phyloP scores from a whole-genome alignment of 2,888 invertebrate genomes.

The Temnothorax unifasciatus region DNA sequence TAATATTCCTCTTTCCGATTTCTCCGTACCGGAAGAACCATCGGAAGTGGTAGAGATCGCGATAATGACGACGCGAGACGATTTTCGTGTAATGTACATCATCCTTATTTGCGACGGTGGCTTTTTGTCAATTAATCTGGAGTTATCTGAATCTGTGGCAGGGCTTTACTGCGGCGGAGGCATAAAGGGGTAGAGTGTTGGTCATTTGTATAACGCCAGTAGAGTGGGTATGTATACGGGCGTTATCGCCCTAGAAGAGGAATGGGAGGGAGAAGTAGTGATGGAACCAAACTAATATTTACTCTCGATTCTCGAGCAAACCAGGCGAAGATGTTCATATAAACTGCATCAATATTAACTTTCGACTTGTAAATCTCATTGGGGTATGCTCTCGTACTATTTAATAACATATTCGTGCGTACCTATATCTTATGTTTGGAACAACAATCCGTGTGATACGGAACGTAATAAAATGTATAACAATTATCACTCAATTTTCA shows the following conservation, averaged over 20 bases:
- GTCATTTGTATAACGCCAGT: constrained; percentile 78
- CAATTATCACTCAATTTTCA: background rate
- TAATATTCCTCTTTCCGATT: constrained; percentile 16
- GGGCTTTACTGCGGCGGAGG: constrained; percentile 18
- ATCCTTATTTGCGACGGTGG: constrained; percentile 67
- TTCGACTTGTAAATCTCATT: constrained; percentile 26
- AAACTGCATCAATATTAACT: constrained; percentile 53
- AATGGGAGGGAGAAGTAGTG: constrained; percentile 10
- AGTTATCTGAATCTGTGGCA: constrained; percentile 70
- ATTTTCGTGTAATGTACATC: constrained; percentile 64
- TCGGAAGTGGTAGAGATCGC: background rate
- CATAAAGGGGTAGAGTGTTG: constrained; percentile 64
- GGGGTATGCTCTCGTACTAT: background rate
- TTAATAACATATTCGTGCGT: background rate
- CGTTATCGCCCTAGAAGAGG: constrained; percentile 69
- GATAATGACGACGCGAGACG: constrained; percentile 38
- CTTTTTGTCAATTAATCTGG: constrained; percentile 79
- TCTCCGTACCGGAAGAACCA: constrained; percentile 7
- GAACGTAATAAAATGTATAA: background rate
- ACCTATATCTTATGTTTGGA: background rate
- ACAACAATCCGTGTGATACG: background rate
- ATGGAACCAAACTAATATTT: constrained; percentile 54
- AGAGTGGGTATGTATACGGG: constrained; percentile 70
- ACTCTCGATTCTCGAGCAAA: constrained; percentile 43
- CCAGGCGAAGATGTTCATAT: constrained; percentile 47